A percentile compares a stretch with the other conserved stretches of the same genome.
Evolutionary conservation across 2,888 invertebrate species (phyloP).

Genomic region (Nipponacmea schrenckii): DNA sequence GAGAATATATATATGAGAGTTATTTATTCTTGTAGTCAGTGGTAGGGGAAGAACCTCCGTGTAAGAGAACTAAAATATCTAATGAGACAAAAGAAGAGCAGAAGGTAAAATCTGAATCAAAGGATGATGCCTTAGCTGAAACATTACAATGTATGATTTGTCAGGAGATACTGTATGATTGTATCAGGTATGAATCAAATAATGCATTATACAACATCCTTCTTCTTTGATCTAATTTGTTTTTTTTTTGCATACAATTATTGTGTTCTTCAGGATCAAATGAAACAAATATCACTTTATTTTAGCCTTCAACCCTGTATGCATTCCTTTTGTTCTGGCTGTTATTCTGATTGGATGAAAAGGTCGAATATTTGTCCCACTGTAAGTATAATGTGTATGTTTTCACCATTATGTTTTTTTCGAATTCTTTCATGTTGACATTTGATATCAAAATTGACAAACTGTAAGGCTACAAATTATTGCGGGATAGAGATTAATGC

Average conservation of each 20-base stretch:
- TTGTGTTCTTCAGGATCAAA: background rate
- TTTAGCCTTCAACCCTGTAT: constrained; percentile 67
- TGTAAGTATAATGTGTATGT: constrained; percentile 47
- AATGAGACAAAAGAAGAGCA: background rate
- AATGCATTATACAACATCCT: background rate
- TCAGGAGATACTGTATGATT: constrained; percentile 65
- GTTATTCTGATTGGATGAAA: constrained; percentile 66
- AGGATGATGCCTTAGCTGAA: constrained; percentile 58
- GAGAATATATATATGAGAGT: too few species aligned
- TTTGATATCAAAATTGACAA: too few species aligned
- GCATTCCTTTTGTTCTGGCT: constrained; percentile 67
- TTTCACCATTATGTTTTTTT: too few species aligned
- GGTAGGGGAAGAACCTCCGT: background rate
- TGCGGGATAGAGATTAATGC: too few species aligned
- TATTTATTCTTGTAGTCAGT: too few species aligned
- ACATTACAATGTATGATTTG: constrained; percentile 64
- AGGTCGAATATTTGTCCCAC: constrained; percentile 63
- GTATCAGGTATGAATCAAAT: constrained; percentile 55
- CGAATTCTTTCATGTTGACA: too few species aligned
- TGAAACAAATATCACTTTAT: constrained; percentile 9
- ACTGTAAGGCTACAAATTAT: too few species aligned
- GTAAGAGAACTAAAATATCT: constrained; percentile 6
- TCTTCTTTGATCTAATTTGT: background rate
- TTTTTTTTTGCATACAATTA: background rate
- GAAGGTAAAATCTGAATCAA: background rate